Percentiles rank a stretch among this genome's conserved stretches.
Evolutionary conservation across 2,113 vertebrate species (phyloP).

Genomic region (Corvus cornix): DNA sequence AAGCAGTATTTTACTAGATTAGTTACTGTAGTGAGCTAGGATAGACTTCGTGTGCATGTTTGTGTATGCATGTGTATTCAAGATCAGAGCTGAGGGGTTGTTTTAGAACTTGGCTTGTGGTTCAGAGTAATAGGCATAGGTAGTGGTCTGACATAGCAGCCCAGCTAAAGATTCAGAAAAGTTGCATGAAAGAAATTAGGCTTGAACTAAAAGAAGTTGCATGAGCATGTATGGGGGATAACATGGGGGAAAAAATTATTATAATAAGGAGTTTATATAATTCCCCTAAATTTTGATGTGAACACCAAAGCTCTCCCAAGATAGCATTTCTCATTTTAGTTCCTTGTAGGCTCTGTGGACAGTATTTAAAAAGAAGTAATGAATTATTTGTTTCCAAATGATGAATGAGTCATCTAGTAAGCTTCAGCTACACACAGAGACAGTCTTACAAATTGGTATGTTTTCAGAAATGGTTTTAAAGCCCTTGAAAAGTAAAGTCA

Average conservation of each 20-base stretch:
- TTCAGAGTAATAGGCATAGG: background rate
- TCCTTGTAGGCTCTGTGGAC: background rate
- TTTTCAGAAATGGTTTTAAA: background rate
- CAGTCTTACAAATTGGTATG: background rate
- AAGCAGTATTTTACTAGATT: background rate
- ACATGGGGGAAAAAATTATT: background rate
- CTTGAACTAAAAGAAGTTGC: background rate
- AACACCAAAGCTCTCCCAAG: background rate
- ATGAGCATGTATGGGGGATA: background rate
- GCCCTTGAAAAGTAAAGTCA: background rate
- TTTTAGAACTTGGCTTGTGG: background rate
- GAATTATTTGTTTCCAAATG: background rate
- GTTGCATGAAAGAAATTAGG: background rate
- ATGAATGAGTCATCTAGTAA: background rate
- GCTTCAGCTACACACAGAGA: background rate
- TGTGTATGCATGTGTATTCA: background rate
- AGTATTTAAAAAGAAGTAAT: background rate
- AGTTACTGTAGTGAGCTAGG: background rate
- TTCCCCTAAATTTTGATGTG: background rate
- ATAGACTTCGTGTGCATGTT: rapidly evolving
- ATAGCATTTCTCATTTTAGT: background rate
- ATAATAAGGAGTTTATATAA: background rate
- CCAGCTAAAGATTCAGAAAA: background rate
- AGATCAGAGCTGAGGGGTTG: background rate
- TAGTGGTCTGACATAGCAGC: background rate